Conservation (phyloP, 2,888 invertebrate species). For the Acheta domesticus region DNA sequence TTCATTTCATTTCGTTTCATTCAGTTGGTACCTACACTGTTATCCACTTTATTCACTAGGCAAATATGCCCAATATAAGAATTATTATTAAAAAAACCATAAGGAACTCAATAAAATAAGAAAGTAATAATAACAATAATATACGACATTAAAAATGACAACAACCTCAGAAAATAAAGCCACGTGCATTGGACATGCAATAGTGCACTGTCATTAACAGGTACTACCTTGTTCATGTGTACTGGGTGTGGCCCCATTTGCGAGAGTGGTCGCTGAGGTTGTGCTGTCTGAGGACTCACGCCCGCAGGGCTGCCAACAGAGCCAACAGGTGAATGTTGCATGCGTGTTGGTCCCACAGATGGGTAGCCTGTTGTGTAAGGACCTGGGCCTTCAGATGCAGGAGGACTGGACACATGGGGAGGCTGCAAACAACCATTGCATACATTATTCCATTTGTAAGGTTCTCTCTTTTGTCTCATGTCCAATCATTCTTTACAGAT, state of each 20-base stretch:
- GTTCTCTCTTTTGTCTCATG: not conserved
- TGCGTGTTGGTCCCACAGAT: conserved; percentile 31
- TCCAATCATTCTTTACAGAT: not conserved
- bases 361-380: conserved; percentile 39
- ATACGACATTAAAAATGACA: too few relatives aligned
- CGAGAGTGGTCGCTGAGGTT: conserved; percentile 20
- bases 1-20: too few relatives aligned
- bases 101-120: too few relatives aligned
- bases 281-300: conserved; percentile 29
- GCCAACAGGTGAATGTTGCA: conserved; percentile 27
- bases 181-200: too few relatives aligned
- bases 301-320: conserved; percentile 32
- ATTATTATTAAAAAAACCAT: too few relatives aligned
- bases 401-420: conserved; percentile 27
- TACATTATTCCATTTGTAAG: not conserved
- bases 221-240: conserved; percentile 26
- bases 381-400: conserved; percentile 35
- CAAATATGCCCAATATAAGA: too few relatives aligned
- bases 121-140: too few relatives aligned
- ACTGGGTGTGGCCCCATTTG: conserved; percentile 36
- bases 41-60: too few relatives aligned
- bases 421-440: not conserved
- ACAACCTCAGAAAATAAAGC: too few relatives aligned
- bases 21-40: too few relatives aligned
- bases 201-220: too few relatives aligned